Evolutionary conservation across 2,888 invertebrate species (phyloP).

Genomic region (Mimachlamys varia): DNA sequence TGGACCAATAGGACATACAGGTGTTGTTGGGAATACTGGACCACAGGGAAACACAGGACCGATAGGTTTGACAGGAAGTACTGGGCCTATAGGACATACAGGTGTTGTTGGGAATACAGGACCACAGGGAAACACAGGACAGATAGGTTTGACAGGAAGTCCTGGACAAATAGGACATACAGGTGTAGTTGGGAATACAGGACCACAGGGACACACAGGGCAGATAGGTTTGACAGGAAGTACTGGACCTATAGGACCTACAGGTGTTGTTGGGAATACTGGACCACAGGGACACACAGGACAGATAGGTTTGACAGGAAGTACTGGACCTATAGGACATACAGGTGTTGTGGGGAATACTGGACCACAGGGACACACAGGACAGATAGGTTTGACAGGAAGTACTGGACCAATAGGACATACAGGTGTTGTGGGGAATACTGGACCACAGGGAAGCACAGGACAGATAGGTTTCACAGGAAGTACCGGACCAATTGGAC

Average conservation of each 20-base stretch:
- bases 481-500: not conserved
- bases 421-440: not conserved
- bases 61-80: not conserved
- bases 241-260: not conserved
- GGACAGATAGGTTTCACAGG: not conserved
- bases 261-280: not conserved
- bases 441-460: constrained; percentile 14
- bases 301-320: not conserved
- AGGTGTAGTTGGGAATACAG: not conserved
- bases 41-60: constrained; percentile 19
- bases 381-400: not conserved
- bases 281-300: not conserved
- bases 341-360: not conserved
- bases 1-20: constrained; percentile 9
- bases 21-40: not conserved
- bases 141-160: not conserved
- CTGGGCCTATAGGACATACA: not conserved
- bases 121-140: not conserved
- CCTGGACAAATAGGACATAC: not conserved
- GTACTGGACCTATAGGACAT: not conserved
- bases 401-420: not conserved
- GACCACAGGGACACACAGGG: not conserved
- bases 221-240: not conserved
- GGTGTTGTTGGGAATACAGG: not conserved
- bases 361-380: constrained; percentile 2